Percentiles rank a stretch among this genome's conserved stretches.
Conservation (phyloP, 2,888 invertebrate genomes). For the Papilio protenor region DNA sequence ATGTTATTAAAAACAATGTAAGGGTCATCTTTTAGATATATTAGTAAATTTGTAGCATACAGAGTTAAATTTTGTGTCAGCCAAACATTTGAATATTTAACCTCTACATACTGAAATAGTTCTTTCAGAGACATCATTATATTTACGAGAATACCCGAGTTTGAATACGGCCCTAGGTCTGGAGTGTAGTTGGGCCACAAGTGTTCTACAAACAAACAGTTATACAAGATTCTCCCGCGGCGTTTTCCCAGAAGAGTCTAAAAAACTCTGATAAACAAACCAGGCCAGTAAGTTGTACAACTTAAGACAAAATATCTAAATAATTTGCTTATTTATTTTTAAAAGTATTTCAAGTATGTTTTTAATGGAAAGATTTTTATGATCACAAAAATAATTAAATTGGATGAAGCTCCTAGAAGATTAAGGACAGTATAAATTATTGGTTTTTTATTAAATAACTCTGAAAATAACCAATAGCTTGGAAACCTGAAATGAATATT, state of each 20-base stretch:
- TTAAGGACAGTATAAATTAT: too few species aligned
- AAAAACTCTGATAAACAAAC: not conserved
- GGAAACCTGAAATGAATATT: not conserved
- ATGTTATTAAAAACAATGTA: too few species aligned
- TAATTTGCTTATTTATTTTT: not conserved
- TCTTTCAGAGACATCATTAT: slow-evolving; percentile 2
- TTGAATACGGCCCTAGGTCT: not conserved
- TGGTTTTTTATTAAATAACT: too few species aligned
- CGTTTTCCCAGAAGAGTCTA: not conserved
- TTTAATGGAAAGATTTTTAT: not conserved
- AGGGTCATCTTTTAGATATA: too few species aligned
- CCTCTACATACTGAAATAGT: not conserved
- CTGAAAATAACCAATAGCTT: not conserved
- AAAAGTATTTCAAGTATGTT: not conserved
- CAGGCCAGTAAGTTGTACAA: not conserved
- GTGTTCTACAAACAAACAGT: slow-evolving; percentile 26
- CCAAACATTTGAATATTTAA: not conserved
- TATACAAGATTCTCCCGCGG: not conserved
- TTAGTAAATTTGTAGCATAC: too few species aligned
- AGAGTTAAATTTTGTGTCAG: too few species aligned
- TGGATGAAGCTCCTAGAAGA: too few species aligned
- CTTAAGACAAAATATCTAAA: not conserved
- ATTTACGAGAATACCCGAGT: not conserved
- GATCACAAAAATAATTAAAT: too few species aligned
- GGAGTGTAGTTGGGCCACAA: slow-evolving; percentile 19